Conservation (phyloP, 2,797 vertebrate species). For the Microchirus variegatus region DNA sequence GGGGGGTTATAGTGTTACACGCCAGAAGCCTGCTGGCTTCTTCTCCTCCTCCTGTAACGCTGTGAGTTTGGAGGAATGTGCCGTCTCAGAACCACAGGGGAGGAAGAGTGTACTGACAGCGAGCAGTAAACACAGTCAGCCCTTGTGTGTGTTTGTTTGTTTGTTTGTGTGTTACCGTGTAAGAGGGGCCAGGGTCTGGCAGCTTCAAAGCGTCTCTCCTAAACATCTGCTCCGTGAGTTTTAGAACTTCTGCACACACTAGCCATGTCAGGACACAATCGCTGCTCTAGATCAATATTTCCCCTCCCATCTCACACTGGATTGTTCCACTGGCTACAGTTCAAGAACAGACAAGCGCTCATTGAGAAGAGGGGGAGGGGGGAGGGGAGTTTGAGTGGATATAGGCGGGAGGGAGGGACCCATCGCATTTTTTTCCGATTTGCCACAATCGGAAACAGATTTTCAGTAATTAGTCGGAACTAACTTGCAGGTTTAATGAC, state of each 20-base stretch:
- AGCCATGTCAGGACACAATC: constrained; percentile 61
- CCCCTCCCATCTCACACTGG: constrained; percentile 61
- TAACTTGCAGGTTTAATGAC: constrained; percentile 49
- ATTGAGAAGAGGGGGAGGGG: constrained; percentile 47
- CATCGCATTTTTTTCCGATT: constrained; percentile 63
- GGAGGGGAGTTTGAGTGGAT: constrained; percentile 47
- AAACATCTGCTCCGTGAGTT: constrained; percentile 66
- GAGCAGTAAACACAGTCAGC: constrained; percentile 59
- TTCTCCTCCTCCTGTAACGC: constrained; percentile 56
- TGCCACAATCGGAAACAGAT: constrained; percentile 75
- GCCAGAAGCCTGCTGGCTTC: constrained; percentile 68
- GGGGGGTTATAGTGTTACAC: constrained; percentile 68
- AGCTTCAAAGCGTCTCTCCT: constrained; percentile 51
- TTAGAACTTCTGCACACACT: not conserved
- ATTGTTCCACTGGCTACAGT: constrained; percentile 73
- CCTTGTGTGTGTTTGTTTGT: constrained; percentile 52
- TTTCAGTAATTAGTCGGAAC: constrained; percentile 63
- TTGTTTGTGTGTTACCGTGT: constrained; percentile 66
- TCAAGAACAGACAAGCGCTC: constrained; percentile 72
- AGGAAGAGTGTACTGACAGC: constrained; percentile 66
- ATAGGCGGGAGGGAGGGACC: constrained; percentile 4
- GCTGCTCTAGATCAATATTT: constrained; percentile 78
- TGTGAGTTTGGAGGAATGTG: constrained; percentile 69
- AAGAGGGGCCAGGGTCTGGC: constrained; percentile 29
- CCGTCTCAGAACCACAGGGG: constrained; percentile 65